Conservation (phyloP, 1,140 invertebrate genomes). For the Grapholita molesta region DNA sequence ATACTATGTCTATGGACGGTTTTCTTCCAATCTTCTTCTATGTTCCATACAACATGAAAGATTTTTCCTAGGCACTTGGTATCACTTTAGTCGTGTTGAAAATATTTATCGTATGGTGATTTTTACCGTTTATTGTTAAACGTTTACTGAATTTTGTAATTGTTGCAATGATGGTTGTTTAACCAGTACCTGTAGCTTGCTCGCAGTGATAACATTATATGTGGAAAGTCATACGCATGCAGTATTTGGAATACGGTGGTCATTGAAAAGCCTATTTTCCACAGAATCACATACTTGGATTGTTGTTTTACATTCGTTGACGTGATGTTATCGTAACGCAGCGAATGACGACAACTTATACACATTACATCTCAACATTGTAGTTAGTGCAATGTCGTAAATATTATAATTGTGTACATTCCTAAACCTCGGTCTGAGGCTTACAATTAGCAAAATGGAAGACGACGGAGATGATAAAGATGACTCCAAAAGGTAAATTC, state of each 20-base stretch:
- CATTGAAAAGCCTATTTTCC: background rate
- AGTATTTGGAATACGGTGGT: background rate
- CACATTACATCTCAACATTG: background rate
- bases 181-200: background rate
- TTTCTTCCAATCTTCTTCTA: background rate
- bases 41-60: background rate
- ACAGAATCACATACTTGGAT: background rate
- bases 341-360: background rate
- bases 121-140: background rate
- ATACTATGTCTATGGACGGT: background rate
- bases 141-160: background rate
- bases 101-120: background rate
- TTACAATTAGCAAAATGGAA: constrained; percentile 44
- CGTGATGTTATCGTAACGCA: background rate
- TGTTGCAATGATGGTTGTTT: background rate
- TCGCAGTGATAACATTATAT: background rate
- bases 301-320: background rate
- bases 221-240: background rate
- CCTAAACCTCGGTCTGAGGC: background rate
- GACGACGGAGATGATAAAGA: constrained; percentile 68
- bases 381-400: background rate
- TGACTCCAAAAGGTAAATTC: constrained; percentile 57
- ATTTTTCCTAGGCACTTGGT: background rate
- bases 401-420: constrained; percentile 2
- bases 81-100: background rate